phyloP scores from a whole-genome alignment of 2,888 invertebrate genomes.

The Pinctada fucata region DNA sequence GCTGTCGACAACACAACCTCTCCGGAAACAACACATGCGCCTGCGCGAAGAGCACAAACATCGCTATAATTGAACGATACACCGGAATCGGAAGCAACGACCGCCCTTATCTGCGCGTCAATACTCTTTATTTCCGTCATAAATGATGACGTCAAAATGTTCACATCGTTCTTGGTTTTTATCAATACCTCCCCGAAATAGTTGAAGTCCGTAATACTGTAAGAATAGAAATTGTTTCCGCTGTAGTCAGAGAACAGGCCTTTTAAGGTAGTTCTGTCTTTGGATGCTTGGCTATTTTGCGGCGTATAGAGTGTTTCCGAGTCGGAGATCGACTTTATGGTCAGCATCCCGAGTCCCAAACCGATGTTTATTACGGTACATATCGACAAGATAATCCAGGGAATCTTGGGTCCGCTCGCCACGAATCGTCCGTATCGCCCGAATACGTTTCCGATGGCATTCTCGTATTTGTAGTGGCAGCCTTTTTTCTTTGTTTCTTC shows the following conservation, averaged over 20 bases:
- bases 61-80: constrained; percentile 32
- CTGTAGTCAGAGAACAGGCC: background rate
- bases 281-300: background rate
- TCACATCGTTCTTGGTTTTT: constrained; percentile 7
- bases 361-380: background rate
- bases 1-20: constrained; percentile 24
- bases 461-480: background rate
- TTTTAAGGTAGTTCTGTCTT: background rate
- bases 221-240: constrained; percentile 9
- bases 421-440: background rate
- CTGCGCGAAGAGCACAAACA: constrained; percentile 49
- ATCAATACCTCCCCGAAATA: background rate
- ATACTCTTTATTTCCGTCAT: background rate
- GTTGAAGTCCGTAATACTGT: background rate
- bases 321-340: background rate
- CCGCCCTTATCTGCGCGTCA: background rate
- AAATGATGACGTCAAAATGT: constrained; percentile 1
- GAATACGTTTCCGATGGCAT: background rate
- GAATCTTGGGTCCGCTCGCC: background rate
- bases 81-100: background rate
- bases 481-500: background rate
- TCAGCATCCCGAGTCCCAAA: constrained; percentile 1
- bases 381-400: background rate
- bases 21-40: constrained; percentile 52
- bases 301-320: constrained; percentile 15